A percentile compares a stretch with the other conserved stretches of the same genome.
These are phyloP conservation scores for Holothuria glaberrima DNA, from an alignment of 35 echinoderm and acorn worm species.

Conservation along the genomic window DNA sequence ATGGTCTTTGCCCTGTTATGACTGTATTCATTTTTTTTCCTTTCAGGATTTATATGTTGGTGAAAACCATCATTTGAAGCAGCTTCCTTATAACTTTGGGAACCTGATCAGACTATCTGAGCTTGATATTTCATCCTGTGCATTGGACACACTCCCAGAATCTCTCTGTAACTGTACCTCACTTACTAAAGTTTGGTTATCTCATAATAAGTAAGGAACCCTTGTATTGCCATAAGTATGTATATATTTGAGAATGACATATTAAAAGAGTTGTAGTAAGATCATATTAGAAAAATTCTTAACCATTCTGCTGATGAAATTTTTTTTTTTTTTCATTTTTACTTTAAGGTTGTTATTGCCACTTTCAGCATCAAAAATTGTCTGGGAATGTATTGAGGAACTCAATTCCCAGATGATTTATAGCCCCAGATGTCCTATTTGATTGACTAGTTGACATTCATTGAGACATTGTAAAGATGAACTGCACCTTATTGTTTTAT, in stretches of 20 bases:
- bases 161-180: slow-evolving; percentile 86
- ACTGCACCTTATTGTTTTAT: too few relatives aligned
- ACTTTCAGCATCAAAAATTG: too few relatives aligned
- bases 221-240: background rate
- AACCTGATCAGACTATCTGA: slow-evolving; percentile 76
- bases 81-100: slow-evolving; percentile 79
- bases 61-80: slow-evolving; percentile 75
- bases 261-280: background rate
- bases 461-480: too few relatives aligned
- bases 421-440: too few relatives aligned
- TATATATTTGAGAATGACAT: background rate
- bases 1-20: background rate
- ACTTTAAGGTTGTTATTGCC: too few relatives aligned
- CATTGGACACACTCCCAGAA: slow-evolving; percentile 73
- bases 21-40: background rate
- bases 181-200: slow-evolving; percentile 94
- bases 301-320: too few relatives aligned
- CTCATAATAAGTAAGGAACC: slow-evolving; percentile 86
- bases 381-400: too few relatives aligned
- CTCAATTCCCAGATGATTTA: too few relatives aligned
- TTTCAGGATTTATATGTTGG: slow-evolving; percentile 76
- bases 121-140: slow-evolving; percentile 94
- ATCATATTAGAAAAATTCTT: background rate
- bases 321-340: too few relatives aligned
- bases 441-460: too few relatives aligned